phyloP scores from a whole-genome alignment of 2,797 vertebrate species.

The Acrossocheilus wenchowensis region DNA sequence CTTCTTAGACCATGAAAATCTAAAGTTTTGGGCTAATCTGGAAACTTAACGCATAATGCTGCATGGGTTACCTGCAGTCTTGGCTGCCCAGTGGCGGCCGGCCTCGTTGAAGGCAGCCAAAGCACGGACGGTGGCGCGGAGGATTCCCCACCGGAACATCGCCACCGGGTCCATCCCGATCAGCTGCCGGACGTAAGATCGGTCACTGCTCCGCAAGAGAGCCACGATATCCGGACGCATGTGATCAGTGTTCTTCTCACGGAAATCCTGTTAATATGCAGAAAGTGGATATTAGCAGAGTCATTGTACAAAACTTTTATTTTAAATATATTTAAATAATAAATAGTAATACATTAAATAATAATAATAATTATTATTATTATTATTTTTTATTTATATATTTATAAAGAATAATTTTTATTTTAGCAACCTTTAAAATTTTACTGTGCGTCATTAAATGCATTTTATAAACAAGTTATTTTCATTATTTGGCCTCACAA shows the following conservation, averaged over 20 bases:
- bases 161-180: conserved; percentile 97
- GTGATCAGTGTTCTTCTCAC: conserved; percentile 98
- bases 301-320: not conserved
- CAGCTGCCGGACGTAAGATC: conserved; percentile 90
- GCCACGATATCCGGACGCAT: conserved; percentile 98
- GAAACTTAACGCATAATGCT: not conserved
- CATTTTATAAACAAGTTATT: not conserved
- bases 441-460: not conserved
- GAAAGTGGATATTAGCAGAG: not conserved
- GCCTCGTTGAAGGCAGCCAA: conserved; percentile 92
- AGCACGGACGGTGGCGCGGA: conserved; percentile 86
- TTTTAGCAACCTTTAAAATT: not conserved
- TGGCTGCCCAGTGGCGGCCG: conserved; percentile 84
- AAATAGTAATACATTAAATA: not conserved
- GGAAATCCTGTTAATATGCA: conserved; percentile 85
- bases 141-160: conserved; percentile 96
- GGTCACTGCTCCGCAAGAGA: conserved; percentile 91
- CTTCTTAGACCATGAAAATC: not conserved
- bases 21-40: conserved; percentile 19
- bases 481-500: not conserved
- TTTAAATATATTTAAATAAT: not conserved
- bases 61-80: conserved; percentile 77
- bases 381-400: not conserved
- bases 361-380: too few species aligned
- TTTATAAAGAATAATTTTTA: not conserved